Percentiles rank a stretch among this genome's conserved stretches.
These are phyloP conservation scores for Micoletzkya japonica DNA, from an alignment of 2,888 invertebrate genomes.

Conservation along the genomic window DNA sequence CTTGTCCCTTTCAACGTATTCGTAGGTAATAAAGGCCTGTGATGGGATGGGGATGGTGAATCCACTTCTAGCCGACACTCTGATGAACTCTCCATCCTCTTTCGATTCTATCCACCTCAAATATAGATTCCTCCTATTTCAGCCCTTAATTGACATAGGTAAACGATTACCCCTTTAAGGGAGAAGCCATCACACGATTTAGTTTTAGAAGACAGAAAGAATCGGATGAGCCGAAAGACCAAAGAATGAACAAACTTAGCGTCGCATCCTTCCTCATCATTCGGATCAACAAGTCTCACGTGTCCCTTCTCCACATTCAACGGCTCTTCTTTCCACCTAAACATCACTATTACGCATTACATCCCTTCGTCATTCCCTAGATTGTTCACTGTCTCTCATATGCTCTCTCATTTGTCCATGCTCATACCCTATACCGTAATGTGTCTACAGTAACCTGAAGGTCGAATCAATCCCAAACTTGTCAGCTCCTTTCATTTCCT, in stretches of 20 bases:
- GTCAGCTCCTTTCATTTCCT: slow-evolving; percentile 47
- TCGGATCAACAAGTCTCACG: slow-evolving; percentile 60
- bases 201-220: background rate
- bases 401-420: too few species aligned
- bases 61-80: slow-evolving; percentile 53
- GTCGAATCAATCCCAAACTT: slow-evolving; percentile 44
- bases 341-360: too few species aligned
- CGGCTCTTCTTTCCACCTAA: slow-evolving; percentile 50
- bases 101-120: too few species aligned
- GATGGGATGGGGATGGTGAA: slow-evolving; percentile 59
- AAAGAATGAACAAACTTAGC: slow-evolving; percentile 35
- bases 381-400: too few species aligned
- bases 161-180: too few species aligned
- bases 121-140: slow-evolving; percentile 52
- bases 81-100: slow-evolving; percentile 47
- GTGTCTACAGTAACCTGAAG: slow-evolving; percentile 27
- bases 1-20: slow-evolving; percentile 48
- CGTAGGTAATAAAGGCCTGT: slow-evolving; percentile 54
- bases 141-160: background rate
- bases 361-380: too few species aligned
- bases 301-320: slow-evolving; percentile 51
- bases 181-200: too few species aligned
- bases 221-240: background rate
- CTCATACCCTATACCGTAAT: too few species aligned
- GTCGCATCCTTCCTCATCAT: slow-evolving; percentile 50